phyloP scores from a whole-genome alignment of 2,113 vertebrate genomes.

The Python bivittatus region DNA sequence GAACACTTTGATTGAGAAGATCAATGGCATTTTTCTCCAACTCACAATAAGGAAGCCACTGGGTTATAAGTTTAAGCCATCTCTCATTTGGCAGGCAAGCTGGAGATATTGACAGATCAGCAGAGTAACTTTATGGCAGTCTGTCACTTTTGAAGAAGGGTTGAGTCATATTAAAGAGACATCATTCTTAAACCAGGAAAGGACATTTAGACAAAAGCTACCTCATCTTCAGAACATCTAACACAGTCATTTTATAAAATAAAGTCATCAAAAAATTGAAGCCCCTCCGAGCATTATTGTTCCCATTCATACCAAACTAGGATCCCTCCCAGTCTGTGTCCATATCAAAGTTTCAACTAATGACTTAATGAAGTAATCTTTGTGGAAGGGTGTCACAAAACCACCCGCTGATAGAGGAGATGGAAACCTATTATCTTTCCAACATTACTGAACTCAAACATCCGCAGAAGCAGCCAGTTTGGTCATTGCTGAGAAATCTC shows the following conservation, averaged over 20 bases:
- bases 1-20: conserved; percentile 65
- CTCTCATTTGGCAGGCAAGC: conserved; percentile 65
- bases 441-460: too few relatives aligned
- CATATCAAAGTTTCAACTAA: background rate
- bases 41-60: conserved; percentile 66
- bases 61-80: conserved; percentile 64
- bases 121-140: conserved; percentile 60
- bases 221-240: conserved; percentile 53
- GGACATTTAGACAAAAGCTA: conserved; percentile 56
- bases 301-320: background rate
- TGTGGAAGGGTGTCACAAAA: background rate
- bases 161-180: conserved; percentile 50
- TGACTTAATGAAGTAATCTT: background rate
- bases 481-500: too few relatives aligned
- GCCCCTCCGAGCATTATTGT: background rate
- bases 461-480: too few relatives aligned
- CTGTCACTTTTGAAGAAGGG: conserved; percentile 58
- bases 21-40: conserved; percentile 69
- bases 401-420: background rate
- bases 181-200: conserved; percentile 53
- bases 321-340: background rate
- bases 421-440: background rate
- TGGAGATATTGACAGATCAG: conserved; percentile 63
- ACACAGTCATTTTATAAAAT: conserved; percentile 32
- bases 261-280: background rate